Percentiles rank a stretch among this genome's conserved stretches.
These are phyloP conservation scores for Paraescarpia echinospica DNA, from an alignment of 1,140 invertebrate species.

Conservation along the genomic window DNA sequence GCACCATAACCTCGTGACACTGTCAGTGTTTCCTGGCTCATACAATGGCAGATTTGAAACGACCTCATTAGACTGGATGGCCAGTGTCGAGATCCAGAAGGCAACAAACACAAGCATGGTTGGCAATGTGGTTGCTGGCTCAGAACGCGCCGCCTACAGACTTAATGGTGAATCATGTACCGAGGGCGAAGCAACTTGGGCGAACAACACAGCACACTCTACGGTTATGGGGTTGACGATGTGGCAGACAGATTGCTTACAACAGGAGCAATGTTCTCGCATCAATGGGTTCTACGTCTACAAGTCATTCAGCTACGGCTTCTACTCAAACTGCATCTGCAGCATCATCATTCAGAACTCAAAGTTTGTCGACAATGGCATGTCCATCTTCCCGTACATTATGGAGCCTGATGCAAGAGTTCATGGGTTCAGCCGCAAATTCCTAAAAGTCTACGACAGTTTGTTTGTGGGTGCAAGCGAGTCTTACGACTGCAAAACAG, in stretches of 20 bases:
- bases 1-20: slow-evolving; percentile 13
- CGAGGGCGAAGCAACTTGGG: neutral
- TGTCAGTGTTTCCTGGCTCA: neutral
- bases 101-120: neutral
- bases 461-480: slow-evolving; percentile 37
- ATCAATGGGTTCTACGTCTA: slow-evolving; percentile 37
- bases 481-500: neutral
- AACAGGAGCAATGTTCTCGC: neutral
- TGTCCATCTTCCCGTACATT: slow-evolving; percentile 41
- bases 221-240: slow-evolving; percentile 32
- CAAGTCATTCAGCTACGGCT: slow-evolving; percentile 42
- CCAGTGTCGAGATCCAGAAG: neutral
- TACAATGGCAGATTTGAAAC: neutral
- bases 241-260: slow-evolving; percentile 17
- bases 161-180: slow-evolving; percentile 14
- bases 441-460: slow-evolving; percentile 34
- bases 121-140: slow-evolving; percentile 19
- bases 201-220: slow-evolving; percentile 26
- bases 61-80: neutral
- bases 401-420: slow-evolving; percentile 35
- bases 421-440: slow-evolving; percentile 37
- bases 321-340: slow-evolving; percentile 40
- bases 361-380: slow-evolving; percentile 39
- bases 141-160: slow-evolving; percentile 9
- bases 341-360: slow-evolving; percentile 29